Percentiles rank a stretch among this genome's conserved stretches.
phyloP scores from a whole-genome alignment of 2,113 vertebrate genomes.

The Pao palembangensis region DNA sequence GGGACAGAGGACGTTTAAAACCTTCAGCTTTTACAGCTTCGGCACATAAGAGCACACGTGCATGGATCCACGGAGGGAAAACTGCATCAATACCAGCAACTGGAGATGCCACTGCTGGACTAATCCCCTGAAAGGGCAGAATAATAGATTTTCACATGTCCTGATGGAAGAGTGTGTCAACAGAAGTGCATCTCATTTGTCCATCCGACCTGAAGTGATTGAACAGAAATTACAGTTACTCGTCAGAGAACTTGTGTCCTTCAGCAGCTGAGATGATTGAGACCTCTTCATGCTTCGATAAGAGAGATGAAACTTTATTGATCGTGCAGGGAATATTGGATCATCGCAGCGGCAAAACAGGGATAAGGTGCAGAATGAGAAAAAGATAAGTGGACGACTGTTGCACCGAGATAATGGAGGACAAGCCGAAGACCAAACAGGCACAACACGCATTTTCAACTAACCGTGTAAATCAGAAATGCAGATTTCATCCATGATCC shows the following conservation, averaged over 20 bases:
- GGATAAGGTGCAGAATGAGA: constrained; percentile 41
- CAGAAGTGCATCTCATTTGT: constrained; percentile 33
- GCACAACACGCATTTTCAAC: constrained; percentile 1
- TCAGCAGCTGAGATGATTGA: constrained; percentile 39
- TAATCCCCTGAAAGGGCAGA: constrained; percentile 35
- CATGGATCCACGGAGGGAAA: background rate
- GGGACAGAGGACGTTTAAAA: too few species aligned
- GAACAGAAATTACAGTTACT: constrained; percentile 36
- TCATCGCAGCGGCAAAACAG: constrained; percentile 41
- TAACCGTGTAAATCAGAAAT: background rate
- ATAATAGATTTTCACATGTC: constrained; percentile 25
- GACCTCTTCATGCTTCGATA: constrained; percentile 43
- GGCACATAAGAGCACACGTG: too few species aligned
- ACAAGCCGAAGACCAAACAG: background rate
- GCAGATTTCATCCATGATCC: background rate
- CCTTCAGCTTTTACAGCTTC: too few species aligned
- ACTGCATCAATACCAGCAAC: background rate
- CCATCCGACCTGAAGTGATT: constrained; percentile 32
- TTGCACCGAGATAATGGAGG: constrained; percentile 15
- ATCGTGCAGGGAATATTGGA: constrained; percentile 54
- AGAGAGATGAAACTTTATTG: constrained; percentile 59
- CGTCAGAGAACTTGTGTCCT: constrained; percentile 38
- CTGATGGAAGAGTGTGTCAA: constrained; percentile 9
- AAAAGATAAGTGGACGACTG: constrained; percentile 34
- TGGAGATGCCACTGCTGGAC: constrained; percentile 2